phyloP scores from a whole-genome alignment of 2,113 vertebrate species.

The Hippocampus comes region DNA sequence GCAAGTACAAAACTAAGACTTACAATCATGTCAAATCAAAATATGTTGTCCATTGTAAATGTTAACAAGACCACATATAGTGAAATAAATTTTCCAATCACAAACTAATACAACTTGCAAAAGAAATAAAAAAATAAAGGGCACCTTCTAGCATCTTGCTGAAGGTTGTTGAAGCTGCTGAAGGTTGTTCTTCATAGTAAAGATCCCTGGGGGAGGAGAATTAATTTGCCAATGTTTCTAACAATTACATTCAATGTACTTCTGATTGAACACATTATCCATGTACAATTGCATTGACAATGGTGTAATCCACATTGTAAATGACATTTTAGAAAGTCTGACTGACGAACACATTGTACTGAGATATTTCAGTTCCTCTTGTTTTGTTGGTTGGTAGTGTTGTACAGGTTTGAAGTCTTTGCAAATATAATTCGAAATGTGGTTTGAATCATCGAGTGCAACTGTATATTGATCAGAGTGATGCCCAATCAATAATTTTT shows the following conservation, averaged over 20 bases:
- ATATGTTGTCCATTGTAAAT: conserved; percentile 2
- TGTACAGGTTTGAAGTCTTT: background rate
- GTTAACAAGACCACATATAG: conserved; percentile 10
- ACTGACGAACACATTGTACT: background rate
- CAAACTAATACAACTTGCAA: background rate
- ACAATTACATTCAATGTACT: background rate
- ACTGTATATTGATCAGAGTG: background rate
- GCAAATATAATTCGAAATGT: background rate
- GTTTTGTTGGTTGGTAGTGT: background rate
- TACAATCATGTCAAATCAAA: background rate
- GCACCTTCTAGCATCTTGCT: conserved; percentile 5
- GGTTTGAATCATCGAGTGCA: background rate
- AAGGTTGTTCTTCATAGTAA: conserved; percentile 17
- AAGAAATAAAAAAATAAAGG: conserved; percentile 24
- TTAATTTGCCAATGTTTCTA: background rate
- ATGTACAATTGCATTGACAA: background rate
- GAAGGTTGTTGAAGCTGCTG: background rate
- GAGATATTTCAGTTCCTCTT: background rate
- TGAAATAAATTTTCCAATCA: conserved; percentile 9
- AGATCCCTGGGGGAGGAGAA: conserved; percentile 12
- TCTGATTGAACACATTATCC: background rate
- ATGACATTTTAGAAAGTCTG: background rate
- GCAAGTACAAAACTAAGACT: background rate
- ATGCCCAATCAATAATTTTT: background rate
- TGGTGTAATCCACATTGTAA: background rate